Conservation (phyloP, 2,888 invertebrate species). For the Thera obeliscata region DNA sequence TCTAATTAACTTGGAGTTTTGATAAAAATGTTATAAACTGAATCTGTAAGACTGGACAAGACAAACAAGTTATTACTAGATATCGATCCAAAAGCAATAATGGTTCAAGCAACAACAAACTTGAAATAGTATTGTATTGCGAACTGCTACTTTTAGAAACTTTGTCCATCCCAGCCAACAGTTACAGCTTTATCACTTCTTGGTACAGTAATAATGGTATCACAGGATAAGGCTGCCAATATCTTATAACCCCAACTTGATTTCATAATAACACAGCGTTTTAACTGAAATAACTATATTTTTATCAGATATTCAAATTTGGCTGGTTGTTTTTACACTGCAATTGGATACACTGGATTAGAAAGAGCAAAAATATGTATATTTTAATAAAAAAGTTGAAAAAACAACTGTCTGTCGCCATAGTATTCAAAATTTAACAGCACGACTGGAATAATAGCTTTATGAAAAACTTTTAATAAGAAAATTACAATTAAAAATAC, state of each 20-base stretch:
- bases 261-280: neutral
- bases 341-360: too few relatives aligned
- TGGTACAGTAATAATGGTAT: conserved; percentile 3
- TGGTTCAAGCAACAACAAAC: conserved; percentile 18
- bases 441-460: too few relatives aligned
- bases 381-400: too few relatives aligned
- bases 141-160: conserved; percentile 20
- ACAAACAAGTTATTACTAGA: conserved; percentile 5
- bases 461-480: too few relatives aligned
- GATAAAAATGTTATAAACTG: neutral
- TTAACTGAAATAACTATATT: neutral
- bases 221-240: neutral
- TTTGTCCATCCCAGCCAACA: conserved; percentile 7
- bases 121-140: conserved; percentile 23
- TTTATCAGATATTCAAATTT: neutral
- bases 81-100: conserved; percentile 18
- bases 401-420: too few relatives aligned
- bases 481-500: too few relatives aligned
- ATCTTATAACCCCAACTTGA: neutral
- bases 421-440: too few relatives aligned
- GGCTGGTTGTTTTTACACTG: too few relatives aligned
- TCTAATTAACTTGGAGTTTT: neutral
- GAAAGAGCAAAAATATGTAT: too few relatives aligned
- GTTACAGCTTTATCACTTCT: conserved; percentile 17
- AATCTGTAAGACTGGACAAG: neutral